Evolutionary conservation across 1,140 invertebrate genomes (phyloP), one percentile per base, ranked within the genome.

Genomic region (Delia radicum): DNA sequence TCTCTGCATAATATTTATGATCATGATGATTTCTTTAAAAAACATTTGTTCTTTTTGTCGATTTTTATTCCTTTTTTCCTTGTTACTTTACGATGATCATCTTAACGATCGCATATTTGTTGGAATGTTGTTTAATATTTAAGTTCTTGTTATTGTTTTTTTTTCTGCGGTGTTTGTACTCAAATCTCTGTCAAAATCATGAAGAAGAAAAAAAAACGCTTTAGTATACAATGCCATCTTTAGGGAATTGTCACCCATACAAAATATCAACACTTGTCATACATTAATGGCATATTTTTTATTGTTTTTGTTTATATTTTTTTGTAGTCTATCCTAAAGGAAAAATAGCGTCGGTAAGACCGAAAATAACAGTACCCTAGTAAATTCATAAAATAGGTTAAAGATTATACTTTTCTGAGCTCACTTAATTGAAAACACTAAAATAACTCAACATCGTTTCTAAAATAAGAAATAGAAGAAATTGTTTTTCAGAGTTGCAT

Each of bases 251-350:
- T 69, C 65, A 69, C 65, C 65, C 65, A 69, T 69, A 69, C 65
- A 69, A 69, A 69, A 69, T 69, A 69, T 69, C 65, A 69, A 69
- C 65, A 69, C 65, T 69, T 69, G 65, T 69, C 65, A 69, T 69
- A 69, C 65, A 69, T 69, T 69, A 69, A 69, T 37, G 65, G 65
- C 65, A 69, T 69, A 69, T 69, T 69, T 69, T 69, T 69, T 69
- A 55, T 55, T n/a, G n/a, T n/a, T 21, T 55, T 24, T 55, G 48
- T 55, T 55, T n/a, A 21, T 55, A 21, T 55, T 3, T 13, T 55
- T 18, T 21, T 55, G 5, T 55, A 1, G 18, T 24, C n/a, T 24
- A 8, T n/a, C n/a, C n/a, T n/a, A n/a, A n/a, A n/a, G n/a, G n/a
- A n/a, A n/a, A n/a, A n/a, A n/a, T n/a, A n/a, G n/a, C n/a, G n/a